These are phyloP conservation scores for Mythimna pallens DNA, from an alignment of 2,888 invertebrate genomes.

Conservation along the genomic window DNA sequence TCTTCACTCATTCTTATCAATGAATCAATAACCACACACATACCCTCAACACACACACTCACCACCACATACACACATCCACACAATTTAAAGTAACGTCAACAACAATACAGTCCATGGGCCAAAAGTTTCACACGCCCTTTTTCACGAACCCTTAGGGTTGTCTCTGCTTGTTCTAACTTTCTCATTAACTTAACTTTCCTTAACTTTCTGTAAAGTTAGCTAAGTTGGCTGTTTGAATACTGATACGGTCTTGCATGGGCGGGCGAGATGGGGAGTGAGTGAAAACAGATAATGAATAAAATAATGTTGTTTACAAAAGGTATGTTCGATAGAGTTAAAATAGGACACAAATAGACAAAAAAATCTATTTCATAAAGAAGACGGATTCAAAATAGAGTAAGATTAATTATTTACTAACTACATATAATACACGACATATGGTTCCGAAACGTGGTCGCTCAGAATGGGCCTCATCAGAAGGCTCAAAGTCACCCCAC, in stretches of 20 bases:
- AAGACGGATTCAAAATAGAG: too few relatives aligned
- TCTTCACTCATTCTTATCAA: conserved; percentile 23
- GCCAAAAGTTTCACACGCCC: conserved; percentile 49
- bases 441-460: too few relatives aligned
- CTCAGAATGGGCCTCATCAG: too few relatives aligned
- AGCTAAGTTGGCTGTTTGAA: conserved; percentile 39
- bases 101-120: conserved; percentile 37
- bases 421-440: too few relatives aligned
- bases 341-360: not conserved
- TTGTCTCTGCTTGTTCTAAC: conserved; percentile 43
- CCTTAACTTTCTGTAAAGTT: conserved; percentile 33
- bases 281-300: conserved; percentile 28
- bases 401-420: too few relatives aligned
- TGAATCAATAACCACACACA: conserved; percentile 26
- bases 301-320: conserved; percentile 3
- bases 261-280: conserved; percentile 12
- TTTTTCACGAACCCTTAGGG: conserved; percentile 29
- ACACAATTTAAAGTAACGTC: conserved; percentile 30
- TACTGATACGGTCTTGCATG: conserved; percentile 30
- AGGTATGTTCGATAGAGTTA: not conserved
- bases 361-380: too few relatives aligned
- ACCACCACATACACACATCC: not conserved
- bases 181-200: conserved; percentile 41
- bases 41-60: conserved; percentile 6
- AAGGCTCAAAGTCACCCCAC: too few relatives aligned